Evolutionary conservation across 1,140 invertebrate species (phyloP).

Genomic region (Drosophila pachea): DNA sequence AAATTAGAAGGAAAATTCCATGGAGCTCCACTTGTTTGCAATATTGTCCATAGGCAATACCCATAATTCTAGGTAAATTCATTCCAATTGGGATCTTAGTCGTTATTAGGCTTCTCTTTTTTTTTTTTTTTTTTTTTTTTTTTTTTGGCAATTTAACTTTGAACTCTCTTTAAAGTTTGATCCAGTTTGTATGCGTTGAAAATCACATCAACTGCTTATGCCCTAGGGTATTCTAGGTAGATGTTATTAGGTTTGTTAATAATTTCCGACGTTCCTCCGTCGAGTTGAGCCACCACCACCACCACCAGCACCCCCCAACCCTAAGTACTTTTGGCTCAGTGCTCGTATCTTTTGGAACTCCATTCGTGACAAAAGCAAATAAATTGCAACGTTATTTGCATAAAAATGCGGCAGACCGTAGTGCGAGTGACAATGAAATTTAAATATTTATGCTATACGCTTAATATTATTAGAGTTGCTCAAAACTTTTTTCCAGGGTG

Average conservation of each 20-base stretch:
- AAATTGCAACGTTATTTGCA: slow-evolving; percentile 73
- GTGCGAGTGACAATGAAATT: slow-evolving; percentile 77
- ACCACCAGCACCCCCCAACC: slow-evolving; percentile 12
- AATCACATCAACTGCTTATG: slow-evolving; percentile 1
- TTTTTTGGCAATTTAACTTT: background rate
- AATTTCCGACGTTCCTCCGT: slow-evolving; percentile 55
- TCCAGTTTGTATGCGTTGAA: background rate
- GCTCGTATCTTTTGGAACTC: slow-evolving; percentile 38
- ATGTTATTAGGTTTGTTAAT: slow-evolving; percentile 67
- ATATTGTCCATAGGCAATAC: too few species aligned
- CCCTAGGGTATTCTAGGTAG: slow-evolving; percentile 43
- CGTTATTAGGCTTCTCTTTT: background rate
- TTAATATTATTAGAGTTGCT: slow-evolving; percentile 74
- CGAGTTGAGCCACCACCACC: slow-evolving; percentile 17
- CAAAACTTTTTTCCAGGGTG: slow-evolving; percentile 35
- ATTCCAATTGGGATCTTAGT: background rate
- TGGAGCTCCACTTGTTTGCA: too few species aligned
- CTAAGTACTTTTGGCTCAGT: slow-evolving; percentile 1
- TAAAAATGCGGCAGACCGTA: slow-evolving; percentile 61
- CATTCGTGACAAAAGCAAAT: slow-evolving; percentile 71
- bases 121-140: background rate
- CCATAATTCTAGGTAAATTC: too few species aligned
- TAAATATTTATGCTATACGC: slow-evolving; percentile 78
- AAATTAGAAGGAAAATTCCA: too few species aligned
- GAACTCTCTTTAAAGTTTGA: background rate